Evolutionary conservation across 2,888 invertebrate genomes (phyloP), one percentile per base, ranked within the genome.

Genomic region (Platynereis dumerilii): DNA sequence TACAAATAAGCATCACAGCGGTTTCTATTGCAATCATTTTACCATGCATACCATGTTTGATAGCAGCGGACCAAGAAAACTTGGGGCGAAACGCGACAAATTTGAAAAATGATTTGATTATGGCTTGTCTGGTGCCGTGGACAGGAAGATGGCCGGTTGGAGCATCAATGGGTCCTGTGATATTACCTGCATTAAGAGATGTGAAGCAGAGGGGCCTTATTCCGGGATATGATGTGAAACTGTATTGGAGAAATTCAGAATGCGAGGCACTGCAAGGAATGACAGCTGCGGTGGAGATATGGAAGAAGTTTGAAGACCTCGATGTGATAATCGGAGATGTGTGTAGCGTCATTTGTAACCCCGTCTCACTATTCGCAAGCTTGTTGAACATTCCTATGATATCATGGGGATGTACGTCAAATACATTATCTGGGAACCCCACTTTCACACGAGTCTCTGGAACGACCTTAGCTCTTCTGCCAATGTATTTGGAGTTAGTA

Each of bases 71-170:
- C n/a, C n/a, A n/a, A n/a, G n/a, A n/a, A n/a, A n/a, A n/a, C n/a
- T n/a, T n/a, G n/a, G n/a, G n/a, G n/a, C n/a, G n/a, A n/a, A n/a
- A n/a, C n/a, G n/a, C n/a, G n/a, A n/a, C n/a, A n/a, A n/a, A n/a
- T n/a, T n/a, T 7, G 12, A 34, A 34, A 12, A 34, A 34, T 34
- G 34, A 34, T 7, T 7, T 34, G 7, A 12, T 34, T 12, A 34
- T 48, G 48, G 48, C 48, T 3, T 48, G 17, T n/a, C 48, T 48
- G n/a, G n/a, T 48, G n/a, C 48, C 48, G 10, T 48, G 48, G 48
- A 22, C n/a, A 5, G 20, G 48, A 5, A 3, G 48, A 5, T 48
- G 48, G 48, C 48, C 48, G 7, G 17, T 48, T 5, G 48, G 48
- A 3, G 7, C n/a, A 7, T 5, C n/a, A n/a, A 48, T 48, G 48